These are phyloP conservation scores for Malthinus seriepunctatus DNA, from an alignment of 2,888 invertebrate genomes.

Conservation along the genomic window DNA sequence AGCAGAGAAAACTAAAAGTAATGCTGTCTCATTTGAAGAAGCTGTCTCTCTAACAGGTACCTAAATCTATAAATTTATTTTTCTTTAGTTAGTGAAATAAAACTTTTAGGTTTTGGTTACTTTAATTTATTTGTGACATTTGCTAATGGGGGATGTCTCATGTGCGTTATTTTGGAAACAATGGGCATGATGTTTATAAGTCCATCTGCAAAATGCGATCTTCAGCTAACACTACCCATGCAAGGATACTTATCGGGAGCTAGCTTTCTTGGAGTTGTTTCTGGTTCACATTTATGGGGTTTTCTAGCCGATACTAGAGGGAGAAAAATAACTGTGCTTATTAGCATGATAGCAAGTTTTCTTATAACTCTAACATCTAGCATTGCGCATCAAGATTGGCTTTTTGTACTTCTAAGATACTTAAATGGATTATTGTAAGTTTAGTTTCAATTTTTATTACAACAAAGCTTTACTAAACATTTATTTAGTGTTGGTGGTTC, in stretches of 20 bases:
- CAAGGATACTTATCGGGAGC: slow-evolving; percentile 68
- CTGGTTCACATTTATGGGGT: slow-evolving; percentile 64
- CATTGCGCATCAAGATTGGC: slow-evolving; percentile 56
- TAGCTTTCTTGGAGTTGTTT: slow-evolving; percentile 66
- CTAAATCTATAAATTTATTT: slow-evolving; percentile 7
- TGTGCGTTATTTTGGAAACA: slow-evolving; percentile 71
- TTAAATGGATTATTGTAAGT: slow-evolving; percentile 60
- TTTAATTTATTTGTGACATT: slow-evolving; percentile 66
- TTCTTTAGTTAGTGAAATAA: slow-evolving; percentile 5
- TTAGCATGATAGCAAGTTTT: slow-evolving; percentile 56
- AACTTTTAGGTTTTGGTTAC: slow-evolving; percentile 58
- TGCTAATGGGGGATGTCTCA: slow-evolving; percentile 64
- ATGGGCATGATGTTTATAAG: slow-evolving; percentile 67
- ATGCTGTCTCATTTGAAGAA: slow-evolving; percentile 37
- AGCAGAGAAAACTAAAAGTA: neutral
- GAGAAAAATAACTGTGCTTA: slow-evolving; percentile 55
- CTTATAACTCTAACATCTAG: slow-evolving; percentile 57
- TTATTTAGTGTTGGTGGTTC: slow-evolving; percentile 53
- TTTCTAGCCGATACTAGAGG: slow-evolving; percentile 62
- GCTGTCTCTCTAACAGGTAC: slow-evolving; percentile 42
- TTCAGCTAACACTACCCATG: slow-evolving; percentile 62
- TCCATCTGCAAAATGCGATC: slow-evolving; percentile 70
- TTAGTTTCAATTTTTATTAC: neutral
- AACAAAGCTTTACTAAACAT: neutral
- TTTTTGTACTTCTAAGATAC: slow-evolving; percentile 58